Evolutionary conservation across 2,888 invertebrate genomes (phyloP).

Genomic region (Callosobruchus maculatus): DNA sequence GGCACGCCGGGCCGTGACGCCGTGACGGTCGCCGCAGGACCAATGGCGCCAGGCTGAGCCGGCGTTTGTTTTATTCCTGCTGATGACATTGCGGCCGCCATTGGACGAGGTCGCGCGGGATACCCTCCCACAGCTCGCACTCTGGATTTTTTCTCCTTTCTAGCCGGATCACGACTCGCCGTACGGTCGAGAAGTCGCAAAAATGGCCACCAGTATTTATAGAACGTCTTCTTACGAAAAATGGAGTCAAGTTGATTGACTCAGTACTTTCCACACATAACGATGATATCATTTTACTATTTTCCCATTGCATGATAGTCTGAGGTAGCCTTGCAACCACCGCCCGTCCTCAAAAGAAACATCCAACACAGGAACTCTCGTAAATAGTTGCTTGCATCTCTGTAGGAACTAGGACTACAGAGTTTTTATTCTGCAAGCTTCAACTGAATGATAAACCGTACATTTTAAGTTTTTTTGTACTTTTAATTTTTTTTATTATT

Average conservation of each 20-base stretch:
- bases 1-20: slow-evolving; percentile 23
- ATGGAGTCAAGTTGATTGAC: not conserved
- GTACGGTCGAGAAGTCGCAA: not conserved
- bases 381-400: too few species aligned
- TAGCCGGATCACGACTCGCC: not conserved
- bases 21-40: slow-evolving; percentile 12
- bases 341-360: too few species aligned
- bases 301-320: too few species aligned
- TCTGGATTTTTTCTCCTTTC: not conserved
- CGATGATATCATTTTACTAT: too few species aligned
- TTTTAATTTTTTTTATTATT: too few species aligned
- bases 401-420: too few species aligned
- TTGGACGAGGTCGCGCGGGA: slow-evolving; percentile 31
- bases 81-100: slow-evolving; percentile 36
- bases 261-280: not conserved
- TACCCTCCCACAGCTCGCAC: slow-evolving; percentile 34
- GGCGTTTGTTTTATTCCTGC: slow-evolving; percentile 38
- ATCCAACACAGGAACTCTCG: too few species aligned
- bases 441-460: too few species aligned
- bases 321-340: slow-evolving; percentile 36
- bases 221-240: not conserved
- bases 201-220: not conserved
- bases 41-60: slow-evolving; percentile 24
- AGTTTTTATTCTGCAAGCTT: too few species aligned
- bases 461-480: too few species aligned